Percentiles rank a stretch among this genome's conserved stretches.
These are phyloP conservation scores for Mactra quadrangularis DNA, from an alignment of 1,140 invertebrate genomes.

Conservation along the genomic window DNA sequence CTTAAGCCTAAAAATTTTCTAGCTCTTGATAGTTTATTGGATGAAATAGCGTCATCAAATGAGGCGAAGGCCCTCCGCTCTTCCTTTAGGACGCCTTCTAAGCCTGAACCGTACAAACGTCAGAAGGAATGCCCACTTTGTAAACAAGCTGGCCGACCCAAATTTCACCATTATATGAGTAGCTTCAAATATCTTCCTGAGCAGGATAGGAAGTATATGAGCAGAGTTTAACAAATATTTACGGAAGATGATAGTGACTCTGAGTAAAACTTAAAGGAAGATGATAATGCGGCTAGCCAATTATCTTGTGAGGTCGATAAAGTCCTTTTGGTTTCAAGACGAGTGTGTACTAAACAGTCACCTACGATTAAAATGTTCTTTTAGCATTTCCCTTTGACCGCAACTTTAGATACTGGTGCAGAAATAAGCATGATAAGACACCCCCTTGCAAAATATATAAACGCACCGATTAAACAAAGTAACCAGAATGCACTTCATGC, in stretches of 20 bases:
- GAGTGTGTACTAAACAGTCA: slow-evolving; percentile 35
- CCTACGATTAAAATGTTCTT: slow-evolving; percentile 39
- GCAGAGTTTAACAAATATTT: neutral
- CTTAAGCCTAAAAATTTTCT: slow-evolving; percentile 28
- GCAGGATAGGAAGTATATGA: slow-evolving; percentile 32
- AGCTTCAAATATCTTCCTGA: slow-evolving; percentile 55
- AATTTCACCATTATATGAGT: slow-evolving; percentile 53
- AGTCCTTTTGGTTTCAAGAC: too few relatives aligned
- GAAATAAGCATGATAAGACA: slow-evolving; percentile 28
- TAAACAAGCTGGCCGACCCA: slow-evolving; percentile 37
- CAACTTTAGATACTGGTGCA: slow-evolving; percentile 37
- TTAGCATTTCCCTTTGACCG: slow-evolving; percentile 14
- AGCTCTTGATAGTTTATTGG: slow-evolving; percentile 32
- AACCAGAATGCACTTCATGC: slow-evolving; percentile 56
- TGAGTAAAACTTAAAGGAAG: too few relatives aligned
- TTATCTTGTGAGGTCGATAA: too few relatives aligned
- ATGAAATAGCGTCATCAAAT: neutral
- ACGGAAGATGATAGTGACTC: neutral
- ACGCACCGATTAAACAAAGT: slow-evolving; percentile 1
- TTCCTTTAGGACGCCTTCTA: neutral
- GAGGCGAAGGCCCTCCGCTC: slow-evolving; percentile 1
- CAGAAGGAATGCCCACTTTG: slow-evolving; percentile 38
- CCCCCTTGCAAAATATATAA: neutral
- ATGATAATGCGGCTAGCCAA: too few relatives aligned
- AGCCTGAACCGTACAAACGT: neutral